phyloP scores from a whole-genome alignment of 2,113 vertebrate genomes.

The Microcebus lehilahytsara region DNA sequence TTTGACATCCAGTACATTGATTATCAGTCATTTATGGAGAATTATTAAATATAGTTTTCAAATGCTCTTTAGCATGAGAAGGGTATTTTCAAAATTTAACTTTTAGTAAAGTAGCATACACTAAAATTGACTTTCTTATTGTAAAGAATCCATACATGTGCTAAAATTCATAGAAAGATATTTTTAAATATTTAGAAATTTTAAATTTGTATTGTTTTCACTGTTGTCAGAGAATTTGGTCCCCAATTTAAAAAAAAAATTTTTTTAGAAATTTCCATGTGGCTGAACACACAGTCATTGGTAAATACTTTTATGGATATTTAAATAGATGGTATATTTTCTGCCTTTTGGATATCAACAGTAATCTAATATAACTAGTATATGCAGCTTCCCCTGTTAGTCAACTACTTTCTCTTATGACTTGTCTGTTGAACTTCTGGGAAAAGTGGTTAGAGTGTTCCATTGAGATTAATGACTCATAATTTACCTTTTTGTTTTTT shows the following conservation, averaged over 20 bases:
- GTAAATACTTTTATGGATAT: slow-evolving; percentile 23
- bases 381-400: not conserved
- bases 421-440: not conserved
- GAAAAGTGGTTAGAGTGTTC: slow-evolving; percentile 19
- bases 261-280: slow-evolving; percentile 17
- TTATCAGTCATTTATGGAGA: slow-evolving; percentile 33
- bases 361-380: not conserved
- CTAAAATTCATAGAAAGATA: not conserved
- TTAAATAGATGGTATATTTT: slow-evolving; percentile 9
- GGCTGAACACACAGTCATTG: not conserved
- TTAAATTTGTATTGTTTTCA: not conserved
- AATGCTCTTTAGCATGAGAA: not conserved
- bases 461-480: slow-evolving; percentile 3
- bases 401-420: not conserved
- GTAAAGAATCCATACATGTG: not conserved
- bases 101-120: not conserved
- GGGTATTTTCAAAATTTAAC: not conserved
- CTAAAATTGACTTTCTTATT: not conserved
- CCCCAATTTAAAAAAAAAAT: not conserved
- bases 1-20: not conserved
- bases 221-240: not conserved
- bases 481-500: slow-evolving; percentile 2
- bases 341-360: not conserved
- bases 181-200: slow-evolving; percentile 11
- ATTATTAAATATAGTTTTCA: slow-evolving; percentile 38